These are phyloP conservation scores for Grallaria varia DNA, from an alignment of 2,113 vertebrate species.

Conservation along the genomic window DNA sequence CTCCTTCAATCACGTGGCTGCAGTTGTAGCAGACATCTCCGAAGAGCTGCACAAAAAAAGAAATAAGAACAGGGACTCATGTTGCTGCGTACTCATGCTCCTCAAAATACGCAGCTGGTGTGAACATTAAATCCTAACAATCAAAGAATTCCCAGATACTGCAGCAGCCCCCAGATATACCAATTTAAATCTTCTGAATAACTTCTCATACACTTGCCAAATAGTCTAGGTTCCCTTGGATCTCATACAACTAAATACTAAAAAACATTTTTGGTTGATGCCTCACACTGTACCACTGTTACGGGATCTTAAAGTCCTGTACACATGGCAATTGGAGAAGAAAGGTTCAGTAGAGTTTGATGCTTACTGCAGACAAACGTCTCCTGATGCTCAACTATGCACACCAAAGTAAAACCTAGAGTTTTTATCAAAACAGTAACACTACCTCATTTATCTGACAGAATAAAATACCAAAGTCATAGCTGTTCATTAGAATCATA, in stretches of 20 bases:
- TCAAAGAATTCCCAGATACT: conserved; percentile 7
- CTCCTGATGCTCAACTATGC: not conserved
- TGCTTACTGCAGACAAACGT: not conserved
- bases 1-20: conserved; percentile 94
- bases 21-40: conserved; percentile 96
- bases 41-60: conserved; percentile 81
- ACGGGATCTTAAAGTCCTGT: not conserved
- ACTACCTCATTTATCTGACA: not conserved
- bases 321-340: not conserved
- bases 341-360: not conserved
- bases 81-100: not conserved
- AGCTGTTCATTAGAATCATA: not conserved
- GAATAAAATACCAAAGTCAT: not conserved
- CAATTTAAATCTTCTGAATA: conserved; percentile 27
- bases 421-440: not conserved
- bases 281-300: conserved; percentile 25
- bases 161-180: not conserved
- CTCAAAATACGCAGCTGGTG: conserved; percentile 42
- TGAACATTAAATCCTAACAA: not conserved
- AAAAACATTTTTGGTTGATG: conserved; percentile 29
- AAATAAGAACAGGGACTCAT: conserved; percentile 11
- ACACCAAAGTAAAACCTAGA: not conserved
- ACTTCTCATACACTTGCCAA: conserved; percentile 33
- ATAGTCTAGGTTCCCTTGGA: not conserved
- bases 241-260: not conserved